These are phyloP conservation scores for Zaprionus ornatus DNA, from an alignment of 1,140 invertebrate genomes.

Conservation along the genomic window DNA sequence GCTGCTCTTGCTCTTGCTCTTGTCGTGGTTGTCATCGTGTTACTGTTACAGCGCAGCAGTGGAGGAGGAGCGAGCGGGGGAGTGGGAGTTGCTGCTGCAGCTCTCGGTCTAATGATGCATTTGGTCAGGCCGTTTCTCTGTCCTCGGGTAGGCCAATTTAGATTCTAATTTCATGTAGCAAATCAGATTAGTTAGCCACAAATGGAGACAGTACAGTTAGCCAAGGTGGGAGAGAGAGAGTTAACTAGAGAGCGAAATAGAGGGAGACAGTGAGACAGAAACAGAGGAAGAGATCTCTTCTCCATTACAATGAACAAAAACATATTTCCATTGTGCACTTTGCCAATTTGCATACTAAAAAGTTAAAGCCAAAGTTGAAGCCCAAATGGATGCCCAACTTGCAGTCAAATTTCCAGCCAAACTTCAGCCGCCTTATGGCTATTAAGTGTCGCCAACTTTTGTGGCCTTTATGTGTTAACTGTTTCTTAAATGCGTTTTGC, in stretches of 20 bases:
- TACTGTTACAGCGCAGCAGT: slow-evolving; percentile 44
- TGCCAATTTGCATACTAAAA: slow-evolving; percentile 30
- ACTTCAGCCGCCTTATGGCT: slow-evolving; percentile 55
- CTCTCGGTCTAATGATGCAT: slow-evolving; percentile 70
- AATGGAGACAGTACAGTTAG: slow-evolving; percentile 64
- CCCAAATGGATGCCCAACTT: not conserved
- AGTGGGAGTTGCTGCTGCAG: slow-evolving; percentile 33
- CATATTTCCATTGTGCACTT: slow-evolving; percentile 14
- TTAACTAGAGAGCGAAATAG: not conserved
- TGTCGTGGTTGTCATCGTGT: slow-evolving; percentile 63
- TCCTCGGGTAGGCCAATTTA: slow-evolving; percentile 63
- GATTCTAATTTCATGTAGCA: slow-evolving; percentile 78
- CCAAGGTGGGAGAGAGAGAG: not conserved
- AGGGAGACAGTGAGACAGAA: not conserved
- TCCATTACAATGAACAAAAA: not conserved
- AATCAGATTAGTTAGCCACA: slow-evolving; percentile 72
- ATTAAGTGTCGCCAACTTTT: slow-evolving; percentile 76
- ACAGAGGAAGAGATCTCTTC: not conserved
- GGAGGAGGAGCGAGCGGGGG: slow-evolving; percentile 41
- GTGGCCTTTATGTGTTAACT: slow-evolving; percentile 54
- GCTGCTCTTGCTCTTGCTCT: slow-evolving; percentile 44
- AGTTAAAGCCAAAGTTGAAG: slow-evolving; percentile 11
- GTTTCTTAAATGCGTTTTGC: slow-evolving; percentile 69
- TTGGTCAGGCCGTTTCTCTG: slow-evolving; percentile 24
- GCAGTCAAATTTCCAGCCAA: slow-evolving; percentile 11